A percentile compares a stretch with the other conserved stretches of the same genome.
These are phyloP conservation scores for Chelonus formosanus DNA, from an alignment of 2,888 invertebrate species.

Conservation along the genomic window DNA sequence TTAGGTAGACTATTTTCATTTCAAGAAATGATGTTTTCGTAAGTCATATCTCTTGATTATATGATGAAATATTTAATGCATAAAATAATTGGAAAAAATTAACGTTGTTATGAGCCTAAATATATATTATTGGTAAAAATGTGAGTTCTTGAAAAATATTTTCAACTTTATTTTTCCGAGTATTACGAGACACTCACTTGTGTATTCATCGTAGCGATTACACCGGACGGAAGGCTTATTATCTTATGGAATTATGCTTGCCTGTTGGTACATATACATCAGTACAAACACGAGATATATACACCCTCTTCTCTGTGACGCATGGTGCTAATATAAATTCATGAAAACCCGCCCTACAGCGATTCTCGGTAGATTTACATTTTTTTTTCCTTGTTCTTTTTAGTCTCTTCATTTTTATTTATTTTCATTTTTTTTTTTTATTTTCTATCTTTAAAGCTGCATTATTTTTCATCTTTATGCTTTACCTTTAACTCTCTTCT, in stretches of 20 bases:
- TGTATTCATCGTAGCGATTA: slow-evolving; percentile 23
- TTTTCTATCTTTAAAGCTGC: not conserved
- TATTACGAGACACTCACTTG: not conserved
- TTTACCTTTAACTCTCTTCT: too few species aligned
- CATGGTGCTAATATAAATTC: slow-evolving; percentile 40
- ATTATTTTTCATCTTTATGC: too few species aligned
- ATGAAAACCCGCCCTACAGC: slow-evolving; percentile 31
- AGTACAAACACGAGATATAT: not conserved
- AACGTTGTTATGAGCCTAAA: too few species aligned
- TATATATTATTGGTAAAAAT: too few species aligned
- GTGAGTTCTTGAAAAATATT: too few species aligned
- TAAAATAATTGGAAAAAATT: too few species aligned
- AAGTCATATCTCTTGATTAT: too few species aligned
- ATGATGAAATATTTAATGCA: too few species aligned
- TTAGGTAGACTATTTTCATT: too few species aligned
- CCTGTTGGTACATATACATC: slow-evolving; percentile 20
- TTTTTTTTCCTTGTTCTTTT: slow-evolving; percentile 11
- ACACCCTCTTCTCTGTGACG: slow-evolving; percentile 18
- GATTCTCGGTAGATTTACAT: slow-evolving; percentile 20
- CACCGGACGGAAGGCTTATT: slow-evolving; percentile 19
- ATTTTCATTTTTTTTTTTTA: slow-evolving; percentile 13
- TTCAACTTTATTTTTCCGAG: too few species aligned
- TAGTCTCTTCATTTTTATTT: slow-evolving; percentile 2
- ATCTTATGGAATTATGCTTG: slow-evolving; percentile 1
- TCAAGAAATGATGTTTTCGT: too few species aligned